Evolutionary conservation across 2,113 vertebrate genomes (phyloP).

Genomic region (Hippolais icterina): DNA sequence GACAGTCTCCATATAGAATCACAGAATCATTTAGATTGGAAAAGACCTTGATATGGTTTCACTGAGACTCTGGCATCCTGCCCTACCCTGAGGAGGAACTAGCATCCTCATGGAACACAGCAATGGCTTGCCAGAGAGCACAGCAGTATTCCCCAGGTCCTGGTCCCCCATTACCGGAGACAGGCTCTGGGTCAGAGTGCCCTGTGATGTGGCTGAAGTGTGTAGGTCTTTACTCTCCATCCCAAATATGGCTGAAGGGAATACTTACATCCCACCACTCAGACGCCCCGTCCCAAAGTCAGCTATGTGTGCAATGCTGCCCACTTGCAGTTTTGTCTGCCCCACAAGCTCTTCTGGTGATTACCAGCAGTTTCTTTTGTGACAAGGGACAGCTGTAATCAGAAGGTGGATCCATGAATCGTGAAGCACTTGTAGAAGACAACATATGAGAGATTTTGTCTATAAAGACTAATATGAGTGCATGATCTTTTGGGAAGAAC

Average conservation of each 20-base stretch:
- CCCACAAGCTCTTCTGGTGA: background rate
- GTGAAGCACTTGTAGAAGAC: background rate
- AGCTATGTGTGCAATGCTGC: background rate
- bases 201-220: background rate
- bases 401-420: background rate
- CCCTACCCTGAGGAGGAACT: background rate
- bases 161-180: background rate
- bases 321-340: background rate
- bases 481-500: background rate
- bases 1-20: background rate
- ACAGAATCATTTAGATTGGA: background rate
- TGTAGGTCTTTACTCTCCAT: background rate
- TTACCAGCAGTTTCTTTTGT: background rate
- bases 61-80: background rate
- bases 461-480: fast-evolving
- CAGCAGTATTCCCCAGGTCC: background rate
- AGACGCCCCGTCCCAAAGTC: background rate
- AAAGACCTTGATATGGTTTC: background rate
- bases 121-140: background rate
- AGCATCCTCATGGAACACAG: background rate
- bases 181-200: fast-evolving
- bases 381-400: background rate
- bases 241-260: background rate
- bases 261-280: background rate
- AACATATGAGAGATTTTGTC: background rate